These are phyloP conservation scores for Epiblema foenella DNA, from an alignment of 2,888 invertebrate species.

Conservation along the genomic window DNA sequence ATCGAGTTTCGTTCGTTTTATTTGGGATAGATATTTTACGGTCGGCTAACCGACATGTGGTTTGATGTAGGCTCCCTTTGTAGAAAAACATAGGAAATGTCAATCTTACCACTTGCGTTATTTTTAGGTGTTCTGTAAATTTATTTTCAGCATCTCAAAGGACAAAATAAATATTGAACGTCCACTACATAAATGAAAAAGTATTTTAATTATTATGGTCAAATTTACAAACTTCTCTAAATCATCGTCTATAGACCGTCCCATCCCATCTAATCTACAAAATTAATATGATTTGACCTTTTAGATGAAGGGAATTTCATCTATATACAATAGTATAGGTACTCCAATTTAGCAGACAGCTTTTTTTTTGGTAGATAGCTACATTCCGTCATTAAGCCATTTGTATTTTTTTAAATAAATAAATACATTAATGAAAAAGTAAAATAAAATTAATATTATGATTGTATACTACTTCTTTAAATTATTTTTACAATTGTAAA, in stretches of 20 bases:
- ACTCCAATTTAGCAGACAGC: no score
- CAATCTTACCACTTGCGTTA: slow-evolving; percentile 53
- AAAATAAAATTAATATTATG: no score
- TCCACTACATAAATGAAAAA: not conserved
- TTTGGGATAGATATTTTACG: slow-evolving; percentile 63
- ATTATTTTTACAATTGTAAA: slow-evolving; percentile 25
- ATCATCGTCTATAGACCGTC: no score
- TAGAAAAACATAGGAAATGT: slow-evolving; percentile 62
- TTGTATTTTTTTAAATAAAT: no score
- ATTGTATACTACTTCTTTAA: no score
- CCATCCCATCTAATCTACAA: no score
- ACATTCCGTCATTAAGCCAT: no score
- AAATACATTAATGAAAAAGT: no score
- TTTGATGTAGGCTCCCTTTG: slow-evolving; percentile 62
- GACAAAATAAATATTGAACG: slow-evolving; percentile 16
- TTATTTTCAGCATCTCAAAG: slow-evolving; percentile 36
- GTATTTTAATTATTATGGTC: not conserved
- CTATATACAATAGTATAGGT: no score
- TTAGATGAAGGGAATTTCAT: no score
- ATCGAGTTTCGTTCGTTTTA: slow-evolving; percentile 68
- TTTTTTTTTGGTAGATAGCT: no score
- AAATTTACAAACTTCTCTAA: not conserved
- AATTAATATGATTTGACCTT: no score
- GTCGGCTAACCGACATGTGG: slow-evolving; percentile 73
- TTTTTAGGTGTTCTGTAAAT: slow-evolving; percentile 38